A percentile compares a stretch with the other conserved stretches of the same genome.
Evolutionary conservation across 1,140 invertebrate species (phyloP).

Genomic region (Oryctes rhinoceros): DNA sequence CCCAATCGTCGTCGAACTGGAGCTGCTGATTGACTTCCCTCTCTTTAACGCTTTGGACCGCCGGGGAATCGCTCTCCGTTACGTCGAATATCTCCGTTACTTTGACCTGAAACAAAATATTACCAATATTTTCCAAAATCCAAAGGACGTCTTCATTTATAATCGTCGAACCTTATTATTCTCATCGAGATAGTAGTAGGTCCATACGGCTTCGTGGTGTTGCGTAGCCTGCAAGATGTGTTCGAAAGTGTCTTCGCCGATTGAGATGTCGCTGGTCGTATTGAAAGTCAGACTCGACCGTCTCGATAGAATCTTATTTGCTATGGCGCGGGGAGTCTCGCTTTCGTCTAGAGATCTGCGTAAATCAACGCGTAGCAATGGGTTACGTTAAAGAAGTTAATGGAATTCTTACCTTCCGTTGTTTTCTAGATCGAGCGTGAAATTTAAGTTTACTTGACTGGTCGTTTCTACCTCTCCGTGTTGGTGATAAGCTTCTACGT

Average conservation of each 20-base stretch:
- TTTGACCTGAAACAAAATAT: constrained; percentile 67
- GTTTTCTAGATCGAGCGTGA: constrained; percentile 71
- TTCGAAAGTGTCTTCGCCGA: constrained; percentile 79
- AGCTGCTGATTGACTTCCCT: constrained; percentile 62
- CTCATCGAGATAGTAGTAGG: constrained; percentile 89
- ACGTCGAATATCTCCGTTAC: constrained; percentile 90
- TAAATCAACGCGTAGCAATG: not conserved
- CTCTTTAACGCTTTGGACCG: constrained; percentile 62
- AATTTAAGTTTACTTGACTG: constrained; percentile 72
- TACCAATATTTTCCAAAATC: not conserved
- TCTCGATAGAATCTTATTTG: constrained; percentile 46
- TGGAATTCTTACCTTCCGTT: not conserved
- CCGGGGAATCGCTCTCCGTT: constrained; percentile 69
- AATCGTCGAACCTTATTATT: constrained; percentile 72
- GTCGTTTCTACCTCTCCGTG: constrained; percentile 53
- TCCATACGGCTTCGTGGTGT: constrained; percentile 86
- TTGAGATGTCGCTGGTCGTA: constrained; percentile 59
- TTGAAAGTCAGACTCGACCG: constrained; percentile 64
- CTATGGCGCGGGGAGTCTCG: not conserved
- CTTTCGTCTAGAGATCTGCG: not conserved
- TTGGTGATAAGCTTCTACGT: constrained; percentile 58
- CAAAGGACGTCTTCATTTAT: not conserved
- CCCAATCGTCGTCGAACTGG: constrained; percentile 63
- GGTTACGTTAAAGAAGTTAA: not conserved
- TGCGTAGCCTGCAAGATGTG: constrained; percentile 84